Base-by-base conservation (phyloP, 2,888 invertebrate genomes). In the Acronicta alni region DNA sequence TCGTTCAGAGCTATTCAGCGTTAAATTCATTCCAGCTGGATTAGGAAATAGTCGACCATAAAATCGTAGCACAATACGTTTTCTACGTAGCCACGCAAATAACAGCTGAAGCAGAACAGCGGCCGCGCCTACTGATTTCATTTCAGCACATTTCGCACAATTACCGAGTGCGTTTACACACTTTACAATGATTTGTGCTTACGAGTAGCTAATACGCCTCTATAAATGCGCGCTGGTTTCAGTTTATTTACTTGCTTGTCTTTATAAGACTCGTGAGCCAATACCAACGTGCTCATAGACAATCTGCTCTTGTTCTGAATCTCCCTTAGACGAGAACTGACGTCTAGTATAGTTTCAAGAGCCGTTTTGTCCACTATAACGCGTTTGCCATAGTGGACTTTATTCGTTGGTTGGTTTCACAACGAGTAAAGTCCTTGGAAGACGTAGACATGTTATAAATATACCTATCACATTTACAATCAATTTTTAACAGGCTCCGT, bases 181-280 rank as follows among this genome's bases (percentile, higher is more conserved):
- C 57, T 72, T 75, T 67, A 78, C 75, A 75, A 69, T 64, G 66
- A 78, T 70, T 70, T 65, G 76, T 55, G 62, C 55, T 58, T 58
- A 66, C 54, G 43, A 55, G 62, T 55, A 51, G 56, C 52, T 17
- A 60, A 71, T 47, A 55, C 43, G 61, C 49, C 45, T 52, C 61
- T 62, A 64, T 71, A 61, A 64, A 67, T 49, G 41, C 15, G 30
- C 46, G 61, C 32, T 8, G 16, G 64, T 77, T 66, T 63, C 48
- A 66, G 72, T 75, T 86, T 85, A 87, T 88, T 90, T 88, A 93
- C 94, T 90, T 94, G 94, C 85, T 93, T 94, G 66, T 94, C 94
- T 88, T 92, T 94, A 79, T 94, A 94, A 58, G 91, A 87, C 72
- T 94, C 94, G 64, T 93, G 92, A 42, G 80, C 92, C 67, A 47